Evolutionary conservation across 2,888 invertebrate species (phyloP).

Genomic region (Endotricha flammealis): DNA sequence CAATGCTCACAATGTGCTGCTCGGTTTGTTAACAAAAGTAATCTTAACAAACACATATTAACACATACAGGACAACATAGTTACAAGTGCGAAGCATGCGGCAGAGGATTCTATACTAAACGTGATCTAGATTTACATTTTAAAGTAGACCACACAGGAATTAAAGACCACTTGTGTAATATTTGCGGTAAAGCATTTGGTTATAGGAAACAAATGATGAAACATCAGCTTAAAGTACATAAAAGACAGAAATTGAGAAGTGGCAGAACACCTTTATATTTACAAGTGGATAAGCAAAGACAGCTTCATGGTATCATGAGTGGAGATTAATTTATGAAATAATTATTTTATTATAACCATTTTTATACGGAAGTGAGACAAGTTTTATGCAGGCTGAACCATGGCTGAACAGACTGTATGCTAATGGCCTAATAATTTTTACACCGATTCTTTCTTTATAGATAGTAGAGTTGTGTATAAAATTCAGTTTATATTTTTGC

Average conservation of each 20-base stretch:
- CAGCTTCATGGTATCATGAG: no score
- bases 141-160: slow-evolving; percentile 61
- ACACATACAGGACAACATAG: slow-evolving; percentile 50
- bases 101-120: slow-evolving; percentile 54
- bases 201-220: slow-evolving; percentile 65
- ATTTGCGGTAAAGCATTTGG: slow-evolving; percentile 64
- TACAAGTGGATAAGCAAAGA: slow-evolving; percentile 51
- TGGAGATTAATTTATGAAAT: no score
- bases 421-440: no score
- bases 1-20: slow-evolving; percentile 57
- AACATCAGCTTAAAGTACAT: slow-evolving; percentile 62
- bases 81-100: slow-evolving; percentile 57
- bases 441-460: no score
- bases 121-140: slow-evolving; percentile 51
- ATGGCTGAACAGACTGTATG: no score
- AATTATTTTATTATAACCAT: no score
- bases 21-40: slow-evolving; percentile 60
- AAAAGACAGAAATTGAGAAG: slow-evolving; percentile 55
- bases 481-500: no score
- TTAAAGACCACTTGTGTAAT: slow-evolving; percentile 59
- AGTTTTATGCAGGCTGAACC: no score
- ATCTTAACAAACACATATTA: slow-evolving; percentile 56
- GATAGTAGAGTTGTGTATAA: no score
- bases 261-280: slow-evolving; percentile 58
- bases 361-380: no score